These are phyloP conservation scores for Drosophila borborema DNA, from an alignment of 2,888 invertebrate genomes.

Conservation along the genomic window DNA sequence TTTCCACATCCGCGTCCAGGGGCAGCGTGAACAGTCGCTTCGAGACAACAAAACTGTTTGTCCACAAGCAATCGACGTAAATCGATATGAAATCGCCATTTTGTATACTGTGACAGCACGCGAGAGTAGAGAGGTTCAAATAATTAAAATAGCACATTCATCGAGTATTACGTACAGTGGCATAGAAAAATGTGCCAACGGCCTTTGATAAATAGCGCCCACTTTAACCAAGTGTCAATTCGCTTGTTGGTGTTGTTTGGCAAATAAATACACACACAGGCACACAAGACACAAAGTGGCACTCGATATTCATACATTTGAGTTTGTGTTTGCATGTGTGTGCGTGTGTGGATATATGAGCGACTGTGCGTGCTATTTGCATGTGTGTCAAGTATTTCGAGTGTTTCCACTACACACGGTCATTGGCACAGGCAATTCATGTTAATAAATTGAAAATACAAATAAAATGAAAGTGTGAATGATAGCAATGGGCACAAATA, in stretches of 20 bases:
- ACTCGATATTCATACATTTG: constrained; percentile 52
- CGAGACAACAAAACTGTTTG: constrained; percentile 85
- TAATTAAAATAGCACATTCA: constrained; percentile 65
- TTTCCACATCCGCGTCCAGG: constrained; percentile 83
- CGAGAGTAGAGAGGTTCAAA: constrained; percentile 51
- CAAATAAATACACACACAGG: constrained; percentile 11
- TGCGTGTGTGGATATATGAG: constrained; percentile 23
- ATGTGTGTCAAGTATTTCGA: constrained; percentile 72
- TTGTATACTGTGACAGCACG: constrained; percentile 78
- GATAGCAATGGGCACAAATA: constrained; percentile 42
- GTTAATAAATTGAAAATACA: constrained; percentile 80
- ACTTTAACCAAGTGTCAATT: constrained; percentile 78
- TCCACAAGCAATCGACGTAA: constrained; percentile 85
- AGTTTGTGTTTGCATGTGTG: neutral
- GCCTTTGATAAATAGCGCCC: constrained; percentile 71
- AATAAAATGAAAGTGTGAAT: constrained; percentile 75
- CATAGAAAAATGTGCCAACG: constrained; percentile 64
- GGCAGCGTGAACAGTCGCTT: constrained; percentile 84
- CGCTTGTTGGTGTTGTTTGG: constrained; percentile 49
- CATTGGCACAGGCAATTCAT: constrained; percentile 70
- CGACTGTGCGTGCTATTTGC: constrained; percentile 52
- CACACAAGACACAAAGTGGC: constrained; percentile 18
- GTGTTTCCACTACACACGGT: constrained; percentile 48
- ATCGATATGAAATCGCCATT: constrained; percentile 85
- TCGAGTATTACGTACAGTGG: constrained; percentile 32